Base-by-base conservation (phyloP, 2,888 invertebrate species). In the Cetonia aurata region DNA sequence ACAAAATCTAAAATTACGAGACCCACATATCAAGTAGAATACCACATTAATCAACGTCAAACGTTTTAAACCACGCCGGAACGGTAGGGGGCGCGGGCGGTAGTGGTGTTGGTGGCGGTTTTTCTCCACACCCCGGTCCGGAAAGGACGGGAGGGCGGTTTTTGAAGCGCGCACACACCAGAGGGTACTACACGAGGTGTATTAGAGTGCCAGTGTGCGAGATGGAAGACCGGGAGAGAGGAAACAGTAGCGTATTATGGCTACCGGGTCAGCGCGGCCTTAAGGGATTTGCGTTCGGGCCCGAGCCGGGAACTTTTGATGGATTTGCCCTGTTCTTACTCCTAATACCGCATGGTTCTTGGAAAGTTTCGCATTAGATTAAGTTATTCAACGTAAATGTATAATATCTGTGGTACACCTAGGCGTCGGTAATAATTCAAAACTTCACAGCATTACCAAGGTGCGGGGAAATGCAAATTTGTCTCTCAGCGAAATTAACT, bases 1-100 rank as follows among this genome's bases (percentile, higher is more conserved):
- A 70, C 55, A 70, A 69, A 72, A 69, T 72, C 69, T 72, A 74
- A 74, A 74, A 75, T 75, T 74, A 75, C 72, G 69, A 68, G 72
- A 71, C 55, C 74, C 73, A 73, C 74, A 75, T 72, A 74, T 75
- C 73, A 74, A 71, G 60, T 59, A 71, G 73, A 72, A 74, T 73
- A 69, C 71, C 72, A 48, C 73, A 74, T 75, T 70, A 71, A 74
- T 75, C 75, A 74, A 68, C 53, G 74, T 56, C 74, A 56, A 48
- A 44, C 48, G 66, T 31, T 48, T 66, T 70, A 70, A 66, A 44
- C 70, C 59, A 56, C 48, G 50, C 17, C n/a, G 52, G 12, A 17
- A 19, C 17, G 48, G 25, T 25, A 52, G 60, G 31, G 13, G 13
- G 37, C 12, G 37, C n/a, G 17, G 62, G 60, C 9, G 15, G 50